These are phyloP conservation scores for Brassicogethes aeneus DNA, from an alignment of 2,888 invertebrate genomes.

Conservation along the genomic window DNA sequence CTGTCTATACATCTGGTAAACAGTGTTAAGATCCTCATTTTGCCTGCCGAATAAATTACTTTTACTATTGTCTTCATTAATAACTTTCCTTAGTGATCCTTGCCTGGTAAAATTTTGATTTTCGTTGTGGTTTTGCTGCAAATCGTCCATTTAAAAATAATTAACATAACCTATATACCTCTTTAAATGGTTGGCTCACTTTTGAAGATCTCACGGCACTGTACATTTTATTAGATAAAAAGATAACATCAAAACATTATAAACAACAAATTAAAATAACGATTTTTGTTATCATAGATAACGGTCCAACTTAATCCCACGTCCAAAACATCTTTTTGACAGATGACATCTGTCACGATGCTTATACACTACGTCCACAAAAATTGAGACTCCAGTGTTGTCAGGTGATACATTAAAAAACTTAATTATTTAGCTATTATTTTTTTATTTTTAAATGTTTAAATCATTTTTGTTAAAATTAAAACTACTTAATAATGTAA, in stretches of 20 bases:
- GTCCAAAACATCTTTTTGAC: not conserved
- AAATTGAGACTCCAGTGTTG: too few relatives aligned
- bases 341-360: constrained; percentile 1
- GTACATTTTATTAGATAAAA: constrained; percentile 17
- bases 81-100: constrained; percentile 49
- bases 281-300: too few relatives aligned
- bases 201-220: constrained; percentile 16
- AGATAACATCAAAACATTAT: constrained; percentile 14
- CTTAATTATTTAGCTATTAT: too few relatives aligned
- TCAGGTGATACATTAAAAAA: too few relatives aligned
- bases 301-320: too few relatives aligned
- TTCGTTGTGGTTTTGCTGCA: too few relatives aligned
- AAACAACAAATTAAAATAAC: not conserved
- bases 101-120: constrained; percentile 41
- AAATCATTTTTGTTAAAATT: too few relatives aligned
- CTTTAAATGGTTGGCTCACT: too few relatives aligned
- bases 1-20: constrained; percentile 69
- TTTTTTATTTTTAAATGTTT: too few relatives aligned
- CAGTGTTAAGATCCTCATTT: constrained; percentile 50
- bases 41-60: constrained; percentile 51
- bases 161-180: too few relatives aligned
- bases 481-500: too few relatives aligned
- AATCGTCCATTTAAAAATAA: constrained; percentile 15
- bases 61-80: constrained; percentile 46
- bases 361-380: too few relatives aligned